These are phyloP conservation scores for Chrysoperla carnea DNA, from an alignment of 1,140 invertebrate genomes.

Conservation along the genomic window DNA sequence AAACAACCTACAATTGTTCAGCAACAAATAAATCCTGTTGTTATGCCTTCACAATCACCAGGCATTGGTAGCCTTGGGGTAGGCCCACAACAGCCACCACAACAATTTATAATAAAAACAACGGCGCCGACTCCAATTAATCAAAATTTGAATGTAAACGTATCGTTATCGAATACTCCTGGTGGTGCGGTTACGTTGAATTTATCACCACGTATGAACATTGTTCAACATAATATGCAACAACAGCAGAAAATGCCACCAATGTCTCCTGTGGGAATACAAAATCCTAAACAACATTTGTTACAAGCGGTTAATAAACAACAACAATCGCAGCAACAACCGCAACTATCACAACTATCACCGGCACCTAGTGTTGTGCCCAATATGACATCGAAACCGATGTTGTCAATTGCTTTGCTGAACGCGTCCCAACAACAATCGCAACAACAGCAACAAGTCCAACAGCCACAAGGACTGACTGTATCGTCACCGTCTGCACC, in stretches of 20 bases:
- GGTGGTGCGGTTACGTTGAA: background rate
- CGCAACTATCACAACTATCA: too few species aligned
- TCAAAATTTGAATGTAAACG: background rate
- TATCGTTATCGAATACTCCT: background rate
- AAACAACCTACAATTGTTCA: conserved; percentile 1
- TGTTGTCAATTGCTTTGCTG: too few species aligned
- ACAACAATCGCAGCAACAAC: background rate
- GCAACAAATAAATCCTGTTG: conserved; percentile 2
- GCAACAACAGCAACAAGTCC: conserved; percentile 5
- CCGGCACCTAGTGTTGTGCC: too few species aligned
- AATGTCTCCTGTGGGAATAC: background rate
- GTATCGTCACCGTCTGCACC: background rate
- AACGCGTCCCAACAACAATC: conserved; percentile 8
- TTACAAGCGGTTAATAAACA: conserved; percentile 22
- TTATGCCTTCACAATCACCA: background rate
- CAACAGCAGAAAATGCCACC: conserved; percentile 7
- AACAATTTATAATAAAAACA: background rate
- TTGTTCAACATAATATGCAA: too few species aligned
- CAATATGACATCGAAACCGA: too few species aligned
- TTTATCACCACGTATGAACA: conserved; percentile 9
- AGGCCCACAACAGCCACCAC: conserved; percentile 3
- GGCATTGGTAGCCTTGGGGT: conserved; percentile 2
- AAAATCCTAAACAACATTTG: conserved; percentile 23
- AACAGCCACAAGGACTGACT: background rate
- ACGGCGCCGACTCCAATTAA: too few species aligned